phyloP scores from a whole-genome alignment of 2,113 vertebrate species.

The Tretioscincus oriximinensis region DNA sequence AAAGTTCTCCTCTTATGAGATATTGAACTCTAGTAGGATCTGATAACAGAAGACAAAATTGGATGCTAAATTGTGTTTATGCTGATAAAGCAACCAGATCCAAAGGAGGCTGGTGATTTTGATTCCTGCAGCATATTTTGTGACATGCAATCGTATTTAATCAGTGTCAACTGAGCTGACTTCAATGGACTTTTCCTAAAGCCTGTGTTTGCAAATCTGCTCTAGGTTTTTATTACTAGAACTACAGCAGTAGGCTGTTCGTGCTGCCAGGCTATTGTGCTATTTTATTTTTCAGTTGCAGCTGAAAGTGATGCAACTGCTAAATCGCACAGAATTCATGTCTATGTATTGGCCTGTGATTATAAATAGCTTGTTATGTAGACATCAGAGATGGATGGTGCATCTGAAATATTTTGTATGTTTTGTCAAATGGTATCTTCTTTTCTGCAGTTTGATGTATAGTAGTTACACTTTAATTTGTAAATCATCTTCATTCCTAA shows the following conservation, averaged over 20 bases:
- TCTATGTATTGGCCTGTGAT: too few species aligned
- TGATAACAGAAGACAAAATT: background rate
- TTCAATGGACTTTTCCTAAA: background rate
- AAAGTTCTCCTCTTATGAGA: too few species aligned
- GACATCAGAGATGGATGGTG: background rate
- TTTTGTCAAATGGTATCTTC: background rate
- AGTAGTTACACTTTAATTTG: too few species aligned
- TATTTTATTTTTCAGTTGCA: conserved; percentile 37
- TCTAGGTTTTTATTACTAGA: conserved; percentile 44
- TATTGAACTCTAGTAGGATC: background rate
- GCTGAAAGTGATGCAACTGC: too few species aligned
- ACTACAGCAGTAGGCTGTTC: conserved; percentile 9
- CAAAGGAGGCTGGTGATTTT: background rate
- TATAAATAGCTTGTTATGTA: background rate
- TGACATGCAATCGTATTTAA: conserved; percentile 12
- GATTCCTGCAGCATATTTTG: conserved; percentile 24
- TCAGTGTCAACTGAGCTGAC: conserved; percentile 11
- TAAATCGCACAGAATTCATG: too few species aligned
- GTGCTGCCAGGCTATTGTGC: fast-evolving
- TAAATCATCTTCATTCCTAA: too few species aligned
- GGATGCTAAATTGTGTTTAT: background rate
- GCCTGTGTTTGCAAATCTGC: background rate
- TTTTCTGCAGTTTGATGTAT: background rate
- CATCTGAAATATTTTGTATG: background rate
- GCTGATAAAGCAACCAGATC: conserved; percentile 1